Evolutionary conservation across 2,113 vertebrate genomes (phyloP), one percentile per base, ranked within the genome.

Genomic region (Callospermophilus lateralis): DNA sequence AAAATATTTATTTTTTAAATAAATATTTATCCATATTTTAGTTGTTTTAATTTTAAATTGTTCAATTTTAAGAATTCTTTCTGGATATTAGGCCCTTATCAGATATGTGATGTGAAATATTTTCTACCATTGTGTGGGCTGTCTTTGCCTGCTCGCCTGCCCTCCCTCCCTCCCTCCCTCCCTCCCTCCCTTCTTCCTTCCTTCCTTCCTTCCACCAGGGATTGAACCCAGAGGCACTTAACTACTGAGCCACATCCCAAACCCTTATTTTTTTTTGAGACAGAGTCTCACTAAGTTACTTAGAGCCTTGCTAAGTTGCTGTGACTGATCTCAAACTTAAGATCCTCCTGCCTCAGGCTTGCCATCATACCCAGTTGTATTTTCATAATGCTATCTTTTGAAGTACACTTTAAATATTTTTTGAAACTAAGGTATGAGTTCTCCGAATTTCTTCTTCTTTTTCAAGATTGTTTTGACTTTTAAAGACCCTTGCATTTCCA

Each of bases 41-140:
- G 76, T 88, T 84, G 45, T 45, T 45, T 45, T 45, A 45, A 45
- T 45, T 45, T 45, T 45, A 45, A 45, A 45, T 70, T 87, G 63
- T 86, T 97, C 22, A 83, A 30, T 79, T 89, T 86, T 93, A 78
- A 67, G 48, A 92, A 48, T 77, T 95, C 16, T 79, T 88, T 90
- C 13, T 84, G 42, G 32, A 81, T 79, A 37, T 67, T 77, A 78
- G 17, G 85, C 26, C 5, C 9, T 78, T 89, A 78, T 51, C 16
- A 55, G 78, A 58, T 78, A 84, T 16, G 68, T 77, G 15, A 84
- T 65, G 93, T 90, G 67, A 96, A 68, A 73, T 93, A 48, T 48
- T 65, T 89, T 78, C 11, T 72, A 6, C 39, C 8, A 67, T 83
- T 89, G 48, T 72, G 1, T 94, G 51, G 67, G 11, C 73, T 65